phyloP scores from a whole-genome alignment of 1,140 invertebrate species.

The Aleiodes sp. region DNA sequence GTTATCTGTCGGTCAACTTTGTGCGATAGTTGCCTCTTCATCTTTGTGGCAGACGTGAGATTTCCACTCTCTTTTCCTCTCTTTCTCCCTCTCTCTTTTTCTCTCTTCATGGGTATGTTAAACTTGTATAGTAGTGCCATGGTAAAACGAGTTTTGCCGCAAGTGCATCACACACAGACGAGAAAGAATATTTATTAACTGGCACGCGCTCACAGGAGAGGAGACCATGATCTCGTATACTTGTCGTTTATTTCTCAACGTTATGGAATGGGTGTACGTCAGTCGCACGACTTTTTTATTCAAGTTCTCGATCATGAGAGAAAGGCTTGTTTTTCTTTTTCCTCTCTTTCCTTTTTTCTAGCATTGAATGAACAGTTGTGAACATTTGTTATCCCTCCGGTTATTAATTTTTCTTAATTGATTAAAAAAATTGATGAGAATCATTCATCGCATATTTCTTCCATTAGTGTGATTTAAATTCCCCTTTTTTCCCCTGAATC shows the following conservation, averaged over 20 bases:
- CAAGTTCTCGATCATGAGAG: background rate
- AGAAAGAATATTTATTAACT: constrained; percentile 31
- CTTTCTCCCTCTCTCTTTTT: background rate
- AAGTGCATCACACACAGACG: constrained; percentile 17
- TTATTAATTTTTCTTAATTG: no score
- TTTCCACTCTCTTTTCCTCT: background rate
- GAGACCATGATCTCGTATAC: constrained; percentile 3
- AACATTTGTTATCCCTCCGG: no score
- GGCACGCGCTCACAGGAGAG: constrained; percentile 22
- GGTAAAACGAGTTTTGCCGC: constrained; percentile 15
- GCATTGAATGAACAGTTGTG: no score
- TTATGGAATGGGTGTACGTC: constrained; percentile 6
- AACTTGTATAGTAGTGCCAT: background rate
- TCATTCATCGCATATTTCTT: no score
- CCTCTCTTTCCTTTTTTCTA: no score
- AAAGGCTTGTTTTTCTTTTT: background rate
- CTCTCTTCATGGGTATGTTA: background rate
- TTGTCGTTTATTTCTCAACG: no score
- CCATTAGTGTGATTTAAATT: background rate
- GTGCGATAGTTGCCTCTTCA: background rate
- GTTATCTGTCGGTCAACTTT: background rate
- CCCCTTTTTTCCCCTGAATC: background rate
- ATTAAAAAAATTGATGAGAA: no score
- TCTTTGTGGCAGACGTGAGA: constrained; percentile 6
- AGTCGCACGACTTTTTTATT: background rate